These are phyloP conservation scores for Streblospio benedicti DNA, from an alignment of 1,140 invertebrate species.

Conservation along the genomic window DNA sequence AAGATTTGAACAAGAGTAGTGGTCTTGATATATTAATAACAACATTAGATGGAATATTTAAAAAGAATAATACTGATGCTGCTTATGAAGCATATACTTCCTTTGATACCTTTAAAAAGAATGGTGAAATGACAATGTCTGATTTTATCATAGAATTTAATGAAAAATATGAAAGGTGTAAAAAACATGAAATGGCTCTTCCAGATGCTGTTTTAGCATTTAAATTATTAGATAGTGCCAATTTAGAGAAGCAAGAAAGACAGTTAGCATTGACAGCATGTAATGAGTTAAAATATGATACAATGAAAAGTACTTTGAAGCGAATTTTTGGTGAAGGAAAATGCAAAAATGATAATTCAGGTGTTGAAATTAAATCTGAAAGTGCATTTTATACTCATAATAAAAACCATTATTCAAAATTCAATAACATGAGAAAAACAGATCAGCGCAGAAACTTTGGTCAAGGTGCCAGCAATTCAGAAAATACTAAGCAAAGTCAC, in stretches of 20 bases:
- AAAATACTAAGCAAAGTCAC: not conserved
- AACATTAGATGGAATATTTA: not conserved
- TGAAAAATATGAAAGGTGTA: conserved; percentile 6
- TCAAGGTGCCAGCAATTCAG: not conserved
- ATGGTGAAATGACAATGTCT: conserved; percentile 9
- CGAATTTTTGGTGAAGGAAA: too few species aligned
- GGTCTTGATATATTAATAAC: not conserved
- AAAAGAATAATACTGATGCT: not conserved
- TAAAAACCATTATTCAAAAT: too few species aligned
- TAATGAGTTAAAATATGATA: conserved; percentile 5
- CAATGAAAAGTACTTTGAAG: too few species aligned
- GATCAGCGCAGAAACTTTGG: too few species aligned
- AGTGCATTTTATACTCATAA: too few species aligned
- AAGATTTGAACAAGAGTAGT: not conserved
- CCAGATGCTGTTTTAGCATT: conserved; percentile 18
- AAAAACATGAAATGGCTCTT: conserved; percentile 16
- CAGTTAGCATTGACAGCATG: conserved; percentile 19
- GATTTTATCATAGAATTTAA: conserved; percentile 22
- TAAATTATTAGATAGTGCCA: conserved; percentile 18
- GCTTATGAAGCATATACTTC: conserved; percentile 16
- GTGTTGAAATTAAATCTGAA: too few species aligned
- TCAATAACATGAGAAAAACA: too few species aligned
- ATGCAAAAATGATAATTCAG: too few species aligned
- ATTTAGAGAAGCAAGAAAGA: conserved; percentile 8
- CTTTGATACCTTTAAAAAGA: conserved; percentile 17